Evolutionary conservation across 2,797 vertebrate species (phyloP), one percentile per base, ranked within the genome.

Genomic region (Morus bassanus): DNA sequence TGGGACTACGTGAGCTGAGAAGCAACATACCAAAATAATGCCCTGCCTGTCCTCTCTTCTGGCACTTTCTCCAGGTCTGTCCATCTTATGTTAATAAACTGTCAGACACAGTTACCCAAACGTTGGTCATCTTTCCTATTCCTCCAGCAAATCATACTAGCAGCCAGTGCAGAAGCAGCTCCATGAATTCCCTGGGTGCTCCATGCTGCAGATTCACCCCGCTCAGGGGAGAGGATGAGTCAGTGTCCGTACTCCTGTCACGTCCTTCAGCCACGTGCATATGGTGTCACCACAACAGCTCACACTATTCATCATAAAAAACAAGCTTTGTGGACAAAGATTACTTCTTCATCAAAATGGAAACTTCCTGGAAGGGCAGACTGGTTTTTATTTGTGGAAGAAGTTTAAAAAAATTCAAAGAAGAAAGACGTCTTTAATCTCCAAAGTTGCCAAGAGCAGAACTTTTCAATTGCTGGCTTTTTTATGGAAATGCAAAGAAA

Each of bases 21-120:
- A 88, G 75, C 56, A 74, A 69, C 95, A 75, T 35, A 94, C 48
- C 85, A 82, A 87, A 94, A 61, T 68, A 53, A 46, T 31, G 48
- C 88, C 77, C 80, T 90, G 83, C 50, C 93, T 91, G 63, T 51
- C 72, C 88, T 91, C 89, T 92, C 73, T 83, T n/a, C 91, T 94
- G 88, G 91, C 86, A 95, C 95, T 96, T 94, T 96, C 95, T 94
- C 93, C 86, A 86, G 77, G 59, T 48, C 89, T 86, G 89, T 95
- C 90, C 88, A 94, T 77, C 93, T 88, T 50, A n/a, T 4, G 19
- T 65, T 78, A 95, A 91, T 81, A 73, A 93, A 81, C 83, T 89
- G 72, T 87, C 93, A 93, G 86, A 74, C 57, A 70, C 56, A 80
- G 89, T 95, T 89, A 74, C 72, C 93, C 79, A 59, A 84, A 88